Evolutionary conservation across 2,113 vertebrate species (phyloP), one percentile per base, ranked within the genome.

Genomic region (Trochalopteron elliotii): DNA sequence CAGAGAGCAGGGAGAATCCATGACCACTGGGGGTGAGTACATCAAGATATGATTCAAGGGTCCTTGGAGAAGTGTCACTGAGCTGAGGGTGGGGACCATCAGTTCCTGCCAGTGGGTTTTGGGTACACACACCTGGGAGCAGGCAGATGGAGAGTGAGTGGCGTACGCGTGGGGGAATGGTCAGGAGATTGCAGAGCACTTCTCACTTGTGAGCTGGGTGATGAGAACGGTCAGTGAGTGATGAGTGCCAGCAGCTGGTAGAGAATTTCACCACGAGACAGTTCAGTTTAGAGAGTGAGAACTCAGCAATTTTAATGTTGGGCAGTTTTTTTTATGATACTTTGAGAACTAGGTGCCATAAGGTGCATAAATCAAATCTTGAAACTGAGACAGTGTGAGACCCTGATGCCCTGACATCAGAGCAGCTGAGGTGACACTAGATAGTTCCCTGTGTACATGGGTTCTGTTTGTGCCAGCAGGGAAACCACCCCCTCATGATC

Each of bases 331-430:
- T 95, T 92, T 87, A 84, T 2, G 37, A 91, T 84, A 60, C 81
- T 71, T 28, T 53, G 74, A 91, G 93, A 95, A 93, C 69, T 84
- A 96, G 87, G 83, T 95, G 94, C 7, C 81, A 72, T 85, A 55
- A 81, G 76, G 83, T 47, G 71, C 80, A 87, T 95, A 89, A 96
- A 97, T 95, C 94, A 96, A 47, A 90, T 78, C 80, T 84, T 89
- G 94, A 96, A 96, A 94, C 65, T 2, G 65, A 96, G 93, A 91
- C 37, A 92, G 64, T 59, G 80, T 60, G 72, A 89, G 50, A 49
- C 72, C 37, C 84, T 60, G 75, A 79, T 87, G 71, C 33, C 42
- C 71, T 61, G 70, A 65, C 55, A 77, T 86, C 52, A 77, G 80
- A 94, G 91, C 89, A 95, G 95, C 94, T 95, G 94, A 95, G 52